Evolutionary conservation across 2,113 vertebrate species (phyloP), one percentile per base, ranked within the genome.

Genomic region (Perca fluviatilis): DNA sequence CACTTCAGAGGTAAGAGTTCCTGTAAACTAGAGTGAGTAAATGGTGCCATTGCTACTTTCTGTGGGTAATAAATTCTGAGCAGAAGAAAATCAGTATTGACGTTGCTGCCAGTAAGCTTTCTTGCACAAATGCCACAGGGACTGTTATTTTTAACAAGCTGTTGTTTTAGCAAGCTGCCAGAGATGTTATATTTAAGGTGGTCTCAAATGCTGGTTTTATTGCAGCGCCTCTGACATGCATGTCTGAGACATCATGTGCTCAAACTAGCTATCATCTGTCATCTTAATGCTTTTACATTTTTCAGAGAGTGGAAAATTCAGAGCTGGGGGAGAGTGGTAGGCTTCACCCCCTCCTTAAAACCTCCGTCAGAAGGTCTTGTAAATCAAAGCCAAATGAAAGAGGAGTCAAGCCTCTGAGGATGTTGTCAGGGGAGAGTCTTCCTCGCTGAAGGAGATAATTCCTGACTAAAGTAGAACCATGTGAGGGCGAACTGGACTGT

Each of bases 301-400:
- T 64, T 16, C 40, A 18, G 47, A n/a, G 2, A 23, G 63, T 3
- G n/a, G 47, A 71, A 53, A 65, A 79, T 56, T 21, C n/a, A 56
- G 70, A 80, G 64, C 18, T 25, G 19, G 49, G 40, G 18, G 33
- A 47, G 67, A 18, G 25, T 36, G 46, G 15, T 27, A 74, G 61
- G 50, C 51, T 21, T 69, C 46, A 4, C 51, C 56, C 69, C 61
- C 49, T 2, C 50, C 6, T 0, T 3, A 33, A 77, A 66, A 14
- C 61, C 76, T 81, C 71, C 36, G 4, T 63, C 65, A 78, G 79
- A 74, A 27, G 51, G 46, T 76, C 75, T 83, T 74, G 85, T 90
- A 92, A 92, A 91, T 91, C 85, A 84, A 79, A 89, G 80, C 79
- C 79, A 91, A 92, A 91, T 91, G 88, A 92, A 92, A 93, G 83